A percentile compares a stretch with the other conserved stretches of the same genome.
Conservation (phyloP, 2,797 vertebrate species). For the Periparus ater region DNA sequence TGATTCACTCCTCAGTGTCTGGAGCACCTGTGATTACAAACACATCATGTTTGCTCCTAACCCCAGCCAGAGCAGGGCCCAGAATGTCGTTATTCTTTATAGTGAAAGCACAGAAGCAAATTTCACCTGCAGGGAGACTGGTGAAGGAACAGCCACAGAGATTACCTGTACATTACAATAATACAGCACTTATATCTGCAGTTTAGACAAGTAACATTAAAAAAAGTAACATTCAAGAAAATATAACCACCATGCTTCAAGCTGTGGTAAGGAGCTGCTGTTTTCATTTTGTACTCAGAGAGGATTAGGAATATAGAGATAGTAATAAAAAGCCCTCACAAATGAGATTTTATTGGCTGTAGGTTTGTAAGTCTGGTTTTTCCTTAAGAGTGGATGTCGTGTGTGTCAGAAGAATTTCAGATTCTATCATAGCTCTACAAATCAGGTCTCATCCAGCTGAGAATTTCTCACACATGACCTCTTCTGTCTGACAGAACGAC, state of each 20-base stretch:
- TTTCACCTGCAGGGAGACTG: background rate
- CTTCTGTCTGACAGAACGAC: background rate
- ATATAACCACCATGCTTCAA: background rate
- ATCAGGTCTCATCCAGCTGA: constrained; percentile 2
- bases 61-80: background rate
- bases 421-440: background rate
- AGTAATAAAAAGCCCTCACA: background rate
- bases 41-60: background rate
- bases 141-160: background rate
- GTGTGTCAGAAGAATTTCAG: constrained; percentile 14
- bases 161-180: background rate
- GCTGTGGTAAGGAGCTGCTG: background rate
- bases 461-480: constrained; percentile 45
- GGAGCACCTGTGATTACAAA: background rate
- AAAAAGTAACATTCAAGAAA: background rate
- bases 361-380: background rate
- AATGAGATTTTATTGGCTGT: background rate
- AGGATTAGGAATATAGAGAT: background rate
- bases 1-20: background rate
- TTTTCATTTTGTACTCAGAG: background rate
- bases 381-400: background rate
- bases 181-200: background rate
- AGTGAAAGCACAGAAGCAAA: background rate
- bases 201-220: background rate
- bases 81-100: background rate